phyloP scores from a whole-genome alignment of 2,888 invertebrate genomes.

The Lucinisca nassula region DNA sequence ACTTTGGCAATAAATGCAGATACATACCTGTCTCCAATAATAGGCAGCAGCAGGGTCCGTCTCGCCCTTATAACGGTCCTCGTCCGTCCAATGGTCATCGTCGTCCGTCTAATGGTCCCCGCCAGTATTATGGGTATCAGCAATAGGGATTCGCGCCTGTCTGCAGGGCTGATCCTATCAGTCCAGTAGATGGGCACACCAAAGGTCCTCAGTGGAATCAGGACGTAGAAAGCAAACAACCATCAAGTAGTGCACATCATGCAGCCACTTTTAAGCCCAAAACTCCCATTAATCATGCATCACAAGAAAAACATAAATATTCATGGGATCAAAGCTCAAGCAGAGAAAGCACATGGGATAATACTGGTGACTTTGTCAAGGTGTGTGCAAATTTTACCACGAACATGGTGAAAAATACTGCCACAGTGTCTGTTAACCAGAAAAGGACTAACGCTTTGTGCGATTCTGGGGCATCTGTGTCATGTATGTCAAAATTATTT shows the following conservation, averaged over 20 bases:
- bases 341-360: too few species aligned
- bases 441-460: background rate
- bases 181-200: constrained; percentile 36
- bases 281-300: background rate
- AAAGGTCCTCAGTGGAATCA: background rate
- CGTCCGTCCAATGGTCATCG: background rate
- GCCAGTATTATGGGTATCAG: background rate
- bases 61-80: too few species aligned
- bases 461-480: background rate
- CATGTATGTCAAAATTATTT: background rate
- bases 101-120: background rate
- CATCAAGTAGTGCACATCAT: too few species aligned
- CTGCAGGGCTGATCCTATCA: constrained; percentile 3
- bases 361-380: background rate
- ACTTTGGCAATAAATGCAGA: constrained; percentile 20
- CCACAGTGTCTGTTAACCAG: background rate
- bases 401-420: constrained; percentile 40
- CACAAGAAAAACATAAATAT: background rate
- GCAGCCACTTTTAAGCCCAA: background rate
- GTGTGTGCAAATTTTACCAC: constrained; percentile 41
- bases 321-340: background rate
- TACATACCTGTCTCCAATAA: background rate
- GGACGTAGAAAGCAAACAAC: background rate
- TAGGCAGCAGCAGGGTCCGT: background rate
- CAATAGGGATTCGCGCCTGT: constrained; percentile 48